Evolutionary conservation across 2,888 invertebrate genomes (phyloP), one percentile per base, ranked within the genome.

Genomic region (Perizoma flavofasciatum): DNA sequence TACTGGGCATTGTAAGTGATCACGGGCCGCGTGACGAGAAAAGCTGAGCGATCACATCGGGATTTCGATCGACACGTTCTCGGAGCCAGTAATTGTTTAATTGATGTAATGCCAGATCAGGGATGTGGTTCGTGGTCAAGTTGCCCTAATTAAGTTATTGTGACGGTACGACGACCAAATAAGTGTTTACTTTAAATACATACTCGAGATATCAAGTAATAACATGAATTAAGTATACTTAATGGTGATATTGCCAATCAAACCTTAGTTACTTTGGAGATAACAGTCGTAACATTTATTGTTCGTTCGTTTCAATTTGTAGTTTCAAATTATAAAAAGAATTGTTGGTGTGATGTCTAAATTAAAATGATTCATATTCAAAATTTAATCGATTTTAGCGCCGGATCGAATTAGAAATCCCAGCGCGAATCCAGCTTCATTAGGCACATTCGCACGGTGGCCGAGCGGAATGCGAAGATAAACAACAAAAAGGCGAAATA

Each of bases 391-490:
- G 56, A 41, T 61, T 60, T 61, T 63, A 64, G 69, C 66, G 69
- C 69, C 64, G 55, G 34, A 47, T 49, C 60, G 55, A 63, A 69
- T 67, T 65, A 63, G 51, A 66, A 60, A 55, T 55, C 49, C 49
- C 53, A 52, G 60, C 58, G 63, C 55, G 64, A 54, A 54, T 63
- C 55, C 64, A 48, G 57, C 63, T 70, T 70, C 69, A 70, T 69
- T 83, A 80, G 74, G 70, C 70, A 64, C 70, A 77, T 81, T 82
- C 81, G 75, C 82, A 78, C 79, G 79, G 74, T 77, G 76, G 77
- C 73, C 77, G 68, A 66, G 70, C 66, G 69, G 71, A 75, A 75
- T 73, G 71, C 63, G 67, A 75, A 71, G 67, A 74, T 68, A 69
- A 70, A 74, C 72, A 71, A 78, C 73, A 81, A 78, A 79, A 75